Evolutionary conservation across 2,797 vertebrate genomes (phyloP), one percentile per base, ranked within the genome.

Genomic region (Denticeps clupeoides): DNA sequence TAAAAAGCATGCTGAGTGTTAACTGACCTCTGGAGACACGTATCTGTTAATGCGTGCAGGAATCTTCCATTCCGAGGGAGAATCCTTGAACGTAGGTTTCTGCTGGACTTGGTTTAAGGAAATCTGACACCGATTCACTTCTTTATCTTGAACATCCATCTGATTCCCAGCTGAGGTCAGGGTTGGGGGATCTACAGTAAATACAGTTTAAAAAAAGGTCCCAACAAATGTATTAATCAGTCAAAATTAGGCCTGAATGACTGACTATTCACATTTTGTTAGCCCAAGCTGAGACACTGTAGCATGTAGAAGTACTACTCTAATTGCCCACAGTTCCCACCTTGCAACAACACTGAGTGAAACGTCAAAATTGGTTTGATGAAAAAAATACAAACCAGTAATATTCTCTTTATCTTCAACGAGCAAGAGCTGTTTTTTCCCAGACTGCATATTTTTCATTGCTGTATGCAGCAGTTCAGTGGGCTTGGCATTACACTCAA

Each of bases 381-480:
- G n/a, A n/a, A n/a, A n/a, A n/a, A n/a, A n/a, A n/a, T 41, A 33
- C 18, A 41, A 35, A 66, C 64, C 87, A 71, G 69, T 56, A 4
- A 75, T 62, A 19, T 58, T 77, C 26, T 88, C 85, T 42, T 88
- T 87, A 50, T 84, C 77, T 24, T 81, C 79, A 40, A 72, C 58
- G 12, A 85, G 69, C 35, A 94, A 60, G 3, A 97, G 73, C 26
- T 61, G 77, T n/a, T 65, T 78, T 66, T 83, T 87, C 32, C 87
- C 86, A 45, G 78, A 78, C 46, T 83, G 80, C 24, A 97, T 71
- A 67, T 93, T 95, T 7, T 52, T 69, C 12, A 94, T 51, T 42
- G 94, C 93, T 35, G 65, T 51, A 64, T 91, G 82, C 50, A 99
- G 55, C 62, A 89, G 82, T 65, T 90, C 83, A 3, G 68, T 41